phyloP scores from a whole-genome alignment of 2,113 vertebrate genomes.

The Anser brachyrhynchus region DNA sequence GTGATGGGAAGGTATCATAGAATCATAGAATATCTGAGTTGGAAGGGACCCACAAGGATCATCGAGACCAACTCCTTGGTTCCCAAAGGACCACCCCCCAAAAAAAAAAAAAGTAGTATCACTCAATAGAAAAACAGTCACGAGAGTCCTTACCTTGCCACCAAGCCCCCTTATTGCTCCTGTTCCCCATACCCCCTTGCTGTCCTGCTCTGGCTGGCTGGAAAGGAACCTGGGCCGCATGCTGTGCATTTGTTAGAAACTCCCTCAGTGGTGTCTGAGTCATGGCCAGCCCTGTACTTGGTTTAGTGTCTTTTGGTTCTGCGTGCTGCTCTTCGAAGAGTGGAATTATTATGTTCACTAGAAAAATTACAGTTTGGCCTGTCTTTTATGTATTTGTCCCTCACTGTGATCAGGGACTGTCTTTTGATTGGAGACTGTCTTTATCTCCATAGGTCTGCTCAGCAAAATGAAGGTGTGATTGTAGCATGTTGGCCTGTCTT shows the following conservation, averaged over 20 bases:
- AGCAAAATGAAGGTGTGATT: not conserved
- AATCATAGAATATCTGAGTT: no score
- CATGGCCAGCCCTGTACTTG: not conserved
- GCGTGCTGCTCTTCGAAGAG: not conserved
- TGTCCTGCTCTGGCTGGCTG: not conserved
- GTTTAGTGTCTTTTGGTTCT: not conserved
- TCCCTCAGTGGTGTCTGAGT: not conserved
- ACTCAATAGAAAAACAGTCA: not conserved
- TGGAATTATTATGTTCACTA: not conserved
- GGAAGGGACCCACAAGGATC: no score
- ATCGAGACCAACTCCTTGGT: no score
- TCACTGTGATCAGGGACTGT: not conserved
- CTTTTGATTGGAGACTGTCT: not conserved
- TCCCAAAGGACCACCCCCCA: no score
- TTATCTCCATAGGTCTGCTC: not conserved
- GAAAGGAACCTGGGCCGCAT: not conserved
- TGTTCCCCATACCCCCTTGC: not conserved
- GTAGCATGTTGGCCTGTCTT: not conserved
- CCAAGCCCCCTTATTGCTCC: not conserved
- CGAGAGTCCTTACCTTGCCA: not conserved
- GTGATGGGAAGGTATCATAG: not conserved
- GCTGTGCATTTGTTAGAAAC: not conserved
- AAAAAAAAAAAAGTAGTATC: not conserved
- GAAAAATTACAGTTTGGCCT: slow-evolving; percentile 3
- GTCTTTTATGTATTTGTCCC: not conserved